These are phyloP conservation scores for Phaenicophaeus curvirostris DNA, from an alignment of 2,797 vertebrate species.

Conservation along the genomic window DNA sequence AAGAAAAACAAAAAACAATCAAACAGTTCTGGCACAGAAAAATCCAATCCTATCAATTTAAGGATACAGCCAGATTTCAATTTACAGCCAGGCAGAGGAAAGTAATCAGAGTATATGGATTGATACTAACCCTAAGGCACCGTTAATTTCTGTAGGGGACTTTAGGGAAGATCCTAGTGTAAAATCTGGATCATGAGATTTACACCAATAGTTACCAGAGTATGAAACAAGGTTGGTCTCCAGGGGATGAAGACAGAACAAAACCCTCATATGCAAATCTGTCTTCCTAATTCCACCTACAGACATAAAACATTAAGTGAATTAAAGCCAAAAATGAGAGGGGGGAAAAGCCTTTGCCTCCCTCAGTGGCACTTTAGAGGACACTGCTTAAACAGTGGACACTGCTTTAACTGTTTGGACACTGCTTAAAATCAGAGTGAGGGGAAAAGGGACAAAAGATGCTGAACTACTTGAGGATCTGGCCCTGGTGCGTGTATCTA, in stretches of 20 bases:
- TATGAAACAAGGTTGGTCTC: not conserved
- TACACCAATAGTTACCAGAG: not conserved
- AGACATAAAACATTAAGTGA: not conserved
- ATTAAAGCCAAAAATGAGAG: not conserved
- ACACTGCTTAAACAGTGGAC: too few species aligned
- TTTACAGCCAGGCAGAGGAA: not conserved
- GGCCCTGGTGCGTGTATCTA: not conserved
- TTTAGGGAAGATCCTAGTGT: not conserved
- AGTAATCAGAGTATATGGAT: not conserved
- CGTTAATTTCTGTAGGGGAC: not conserved
- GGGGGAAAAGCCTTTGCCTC: not conserved
- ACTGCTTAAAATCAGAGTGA: not conserved
- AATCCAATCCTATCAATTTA: not conserved
- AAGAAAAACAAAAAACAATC: rapidly evolving
- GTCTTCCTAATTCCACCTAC: not conserved
- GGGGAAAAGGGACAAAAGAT: not conserved
- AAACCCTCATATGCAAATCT: not conserved
- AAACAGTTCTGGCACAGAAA: not conserved
- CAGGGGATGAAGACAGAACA: not conserved
- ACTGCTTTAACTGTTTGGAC: not conserved
- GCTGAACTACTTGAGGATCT: not conserved
- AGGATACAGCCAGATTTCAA: not conserved
- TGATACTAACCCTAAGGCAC: not conserved
- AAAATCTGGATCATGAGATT: conserved; percentile 12
- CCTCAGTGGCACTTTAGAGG: not conserved